Percentiles rank a stretch among this genome's conserved stretches.
Evolutionary conservation across 2,797 vertebrate genomes (phyloP).

Genomic region (Anomalospiza imberbis): DNA sequence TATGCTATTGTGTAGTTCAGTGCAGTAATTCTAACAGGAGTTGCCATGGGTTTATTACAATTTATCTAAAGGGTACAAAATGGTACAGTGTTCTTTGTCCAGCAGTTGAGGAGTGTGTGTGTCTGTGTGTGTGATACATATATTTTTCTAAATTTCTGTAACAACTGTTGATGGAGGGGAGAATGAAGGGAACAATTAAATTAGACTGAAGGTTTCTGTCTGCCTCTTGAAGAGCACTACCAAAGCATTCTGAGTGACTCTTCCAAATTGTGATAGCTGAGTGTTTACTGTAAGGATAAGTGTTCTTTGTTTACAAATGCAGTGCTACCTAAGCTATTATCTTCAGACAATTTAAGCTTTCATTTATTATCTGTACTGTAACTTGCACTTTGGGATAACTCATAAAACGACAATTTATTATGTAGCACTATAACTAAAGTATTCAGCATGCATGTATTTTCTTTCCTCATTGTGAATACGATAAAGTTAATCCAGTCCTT

Average conservation of each 20-base stretch:
- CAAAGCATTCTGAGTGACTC: slow-evolving; percentile 12
- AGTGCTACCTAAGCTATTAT: neutral
- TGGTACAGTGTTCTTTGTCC: neutral
- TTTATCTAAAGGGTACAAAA: neutral
- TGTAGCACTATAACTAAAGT: slow-evolving; percentile 21
- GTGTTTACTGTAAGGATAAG: slow-evolving; percentile 11
- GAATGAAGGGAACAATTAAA: neutral
- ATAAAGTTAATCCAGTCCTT: slow-evolving; percentile 54
- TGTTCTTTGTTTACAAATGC: neutral
- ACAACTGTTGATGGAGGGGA: neutral
- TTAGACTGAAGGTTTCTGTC: neutral
- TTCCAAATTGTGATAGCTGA: slow-evolving; percentile 50
- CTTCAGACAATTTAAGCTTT: neutral
- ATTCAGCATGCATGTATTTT: neutral
- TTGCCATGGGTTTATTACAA: neutral
- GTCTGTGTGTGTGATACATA: neutral
- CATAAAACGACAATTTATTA: neutral
- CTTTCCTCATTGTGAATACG: neutral
- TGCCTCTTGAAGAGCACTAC: neutral
- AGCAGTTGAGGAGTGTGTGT: neutral
- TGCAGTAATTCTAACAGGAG: neutral
- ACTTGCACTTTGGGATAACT: neutral
- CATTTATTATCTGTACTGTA: neutral
- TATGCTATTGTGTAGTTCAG: neutral
- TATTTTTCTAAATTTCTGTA: neutral